Percentiles rank a stretch among this genome's conserved stretches.
phyloP scores from a whole-genome alignment of 2,888 invertebrate genomes.

The Ophion obscuratus region DNA sequence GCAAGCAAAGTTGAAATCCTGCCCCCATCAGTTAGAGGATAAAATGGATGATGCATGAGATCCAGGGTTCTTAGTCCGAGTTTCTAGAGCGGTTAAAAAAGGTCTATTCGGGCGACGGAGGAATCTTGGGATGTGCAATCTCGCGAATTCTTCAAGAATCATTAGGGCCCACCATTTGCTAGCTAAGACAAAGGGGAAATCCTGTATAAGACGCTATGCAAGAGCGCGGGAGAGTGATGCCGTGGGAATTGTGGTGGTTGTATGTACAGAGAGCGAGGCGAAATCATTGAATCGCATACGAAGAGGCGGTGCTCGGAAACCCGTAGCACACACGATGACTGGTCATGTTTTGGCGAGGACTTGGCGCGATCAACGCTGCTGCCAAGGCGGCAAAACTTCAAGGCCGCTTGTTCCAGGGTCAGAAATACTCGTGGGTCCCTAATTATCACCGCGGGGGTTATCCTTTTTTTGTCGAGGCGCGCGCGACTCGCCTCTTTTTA shows the following conservation, averaged over 20 bases:
- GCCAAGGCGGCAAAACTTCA: slow-evolving; percentile 81
- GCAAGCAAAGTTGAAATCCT: neutral
- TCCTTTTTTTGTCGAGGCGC: slow-evolving; percentile 75
- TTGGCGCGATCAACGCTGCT: slow-evolving; percentile 32
- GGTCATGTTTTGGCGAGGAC: slow-evolving; percentile 72
- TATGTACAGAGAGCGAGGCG: slow-evolving; percentile 20
- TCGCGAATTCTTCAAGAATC: slow-evolving; percentile 32
- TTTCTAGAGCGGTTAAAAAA: neutral
- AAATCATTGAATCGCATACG: slow-evolving; percentile 45
- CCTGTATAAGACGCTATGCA: neutral
- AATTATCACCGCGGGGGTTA: slow-evolving; percentile 83
- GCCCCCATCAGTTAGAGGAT: neutral
- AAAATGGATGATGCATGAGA: too few relatives aligned
- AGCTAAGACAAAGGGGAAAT: slow-evolving; percentile 44
- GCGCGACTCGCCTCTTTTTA: slow-evolving; percentile 47
- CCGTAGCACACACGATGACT: slow-evolving; percentile 76
- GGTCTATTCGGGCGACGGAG: neutral
- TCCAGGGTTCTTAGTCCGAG: neutral
- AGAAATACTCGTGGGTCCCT: slow-evolving; percentile 84
- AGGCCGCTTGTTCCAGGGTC: slow-evolving; percentile 80
- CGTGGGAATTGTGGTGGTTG: slow-evolving; percentile 52
- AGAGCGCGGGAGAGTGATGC: slow-evolving; percentile 25
- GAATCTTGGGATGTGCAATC: neutral
- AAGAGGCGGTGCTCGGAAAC: slow-evolving; percentile 64
- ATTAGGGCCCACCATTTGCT: slow-evolving; percentile 6